phyloP scores from a whole-genome alignment of 2,113 vertebrate genomes.

The Taurulus bubalis region DNA sequence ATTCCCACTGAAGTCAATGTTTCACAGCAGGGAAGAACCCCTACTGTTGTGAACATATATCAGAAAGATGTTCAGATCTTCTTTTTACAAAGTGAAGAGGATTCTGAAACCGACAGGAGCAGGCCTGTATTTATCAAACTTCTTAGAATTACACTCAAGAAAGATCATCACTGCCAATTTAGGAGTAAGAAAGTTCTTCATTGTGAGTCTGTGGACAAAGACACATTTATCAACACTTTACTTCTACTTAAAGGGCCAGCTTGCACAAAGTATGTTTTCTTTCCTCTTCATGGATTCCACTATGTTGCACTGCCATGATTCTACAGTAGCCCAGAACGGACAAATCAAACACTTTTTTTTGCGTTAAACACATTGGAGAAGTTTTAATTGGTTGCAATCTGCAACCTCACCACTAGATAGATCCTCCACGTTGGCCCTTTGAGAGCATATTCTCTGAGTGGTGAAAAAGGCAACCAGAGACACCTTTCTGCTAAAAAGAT shows the following conservation, averaged over 20 bases:
- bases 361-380: not conserved
- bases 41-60: not conserved
- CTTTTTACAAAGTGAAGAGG: not conserved
- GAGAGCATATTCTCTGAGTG: too few species aligned
- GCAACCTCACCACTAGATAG: not conserved
- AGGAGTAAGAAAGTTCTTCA: not conserved
- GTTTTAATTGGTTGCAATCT: not conserved
- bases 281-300: not conserved
- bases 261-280: not conserved
- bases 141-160: not conserved
- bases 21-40: constrained; percentile 21
- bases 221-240: not conserved
- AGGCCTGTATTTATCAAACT: constrained; percentile 1
- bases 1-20: constrained; percentile 47
- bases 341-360: not conserved
- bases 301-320: not conserved
- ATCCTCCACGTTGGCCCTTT: too few species aligned
- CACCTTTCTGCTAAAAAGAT: too few species aligned
- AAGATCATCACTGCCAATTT: not conserved
- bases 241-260: not conserved
- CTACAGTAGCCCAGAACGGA: not conserved
- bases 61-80: not conserved
- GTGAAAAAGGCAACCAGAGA: too few species aligned
- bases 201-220: not conserved
- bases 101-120: too few species aligned